Base-by-base conservation (phyloP, 2,888 invertebrate genomes). In the Druceiella hillmani region DNA sequence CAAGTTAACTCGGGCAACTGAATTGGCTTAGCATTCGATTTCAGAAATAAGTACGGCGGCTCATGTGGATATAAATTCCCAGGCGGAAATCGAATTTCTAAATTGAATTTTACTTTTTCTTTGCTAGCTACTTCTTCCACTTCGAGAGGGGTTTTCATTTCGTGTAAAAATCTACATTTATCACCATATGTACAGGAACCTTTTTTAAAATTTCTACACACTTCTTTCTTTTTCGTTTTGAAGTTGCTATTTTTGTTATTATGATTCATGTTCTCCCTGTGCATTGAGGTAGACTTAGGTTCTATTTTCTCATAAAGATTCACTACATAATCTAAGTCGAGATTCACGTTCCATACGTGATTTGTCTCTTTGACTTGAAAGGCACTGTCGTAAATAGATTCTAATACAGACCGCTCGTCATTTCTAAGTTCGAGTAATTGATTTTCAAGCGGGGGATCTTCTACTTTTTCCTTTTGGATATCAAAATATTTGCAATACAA, bases 51-150 rank as follows among this genome's bases (percentile, higher is more conserved):
- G 41, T 81, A 63, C 0, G 87, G 87, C 0, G 83, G 73, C 59
- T 87, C 83, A 52, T 75, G 80, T 0, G 88, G 88, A 59, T 88
- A 89, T 32, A 74, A 73, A 35, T 78, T 78, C 53, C 77, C 75
- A 47, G 75, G 69, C 0, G 82, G 78, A 64, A 88, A 87, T 48
- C 87, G 69, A 50, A 89, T 71, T 70, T 88, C 88, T 51, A 88
- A 64, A 54, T 69, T 81, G 73, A 63, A 85, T 75, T 52, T 52
- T 41, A 64, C 57, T 57, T 66, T 74, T 44, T 62, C 57, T 14
- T 53, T 52, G 32, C 52, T 58, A 16, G 59, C 58, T 22, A 55
- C 56, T 39, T 49, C 49, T 20, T 62, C 61, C 26, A 50, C 38
- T 28, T 58, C 56, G 27, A 62, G 55, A 16, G 52, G 38, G 4